Evolutionary conservation across 2,113 vertebrate genomes (phyloP).

Genomic region (Centropus bengalensis): DNA sequence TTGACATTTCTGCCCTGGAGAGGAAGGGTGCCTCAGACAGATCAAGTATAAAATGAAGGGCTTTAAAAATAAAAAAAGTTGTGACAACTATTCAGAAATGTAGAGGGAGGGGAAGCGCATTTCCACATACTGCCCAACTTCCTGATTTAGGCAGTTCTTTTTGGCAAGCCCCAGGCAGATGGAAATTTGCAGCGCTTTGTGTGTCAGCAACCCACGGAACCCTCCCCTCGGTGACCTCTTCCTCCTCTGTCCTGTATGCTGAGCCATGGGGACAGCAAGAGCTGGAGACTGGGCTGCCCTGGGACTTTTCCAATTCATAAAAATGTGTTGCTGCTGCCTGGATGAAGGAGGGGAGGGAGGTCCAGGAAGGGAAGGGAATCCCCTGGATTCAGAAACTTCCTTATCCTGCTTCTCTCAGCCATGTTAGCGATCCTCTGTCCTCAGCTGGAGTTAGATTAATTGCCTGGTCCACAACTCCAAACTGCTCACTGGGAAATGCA

Average conservation of each 20-base stretch:
- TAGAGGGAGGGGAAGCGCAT: not conserved
- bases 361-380: constrained; percentile 47
- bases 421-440: not conserved
- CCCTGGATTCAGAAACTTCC: constrained; percentile 34
- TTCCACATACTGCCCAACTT: constrained; percentile 41
- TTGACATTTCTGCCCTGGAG: not conserved
- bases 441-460: not conserved
- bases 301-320: constrained; percentile 53
- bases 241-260: not conserved
- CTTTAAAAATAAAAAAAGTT: not conserved
- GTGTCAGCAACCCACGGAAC: not conserved
- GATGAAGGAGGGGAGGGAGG: not conserved
- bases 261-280: not conserved
- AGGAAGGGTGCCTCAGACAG: not conserved
- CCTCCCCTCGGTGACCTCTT: constrained; percentile 16
- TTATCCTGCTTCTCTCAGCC: not conserved
- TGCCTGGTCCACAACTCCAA: fast-evolving
- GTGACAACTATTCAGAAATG: not conserved
- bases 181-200: constrained; percentile 1
- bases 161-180: not conserved
- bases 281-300: not conserved
- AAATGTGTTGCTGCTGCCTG: not conserved
- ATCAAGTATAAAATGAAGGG: not conserved
- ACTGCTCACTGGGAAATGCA: not conserved
- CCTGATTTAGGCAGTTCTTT: constrained; percentile 53